These are phyloP conservation scores for Drosophila nikananu DNA, from an alignment of 1,140 invertebrate genomes.

Conservation along the genomic window DNA sequence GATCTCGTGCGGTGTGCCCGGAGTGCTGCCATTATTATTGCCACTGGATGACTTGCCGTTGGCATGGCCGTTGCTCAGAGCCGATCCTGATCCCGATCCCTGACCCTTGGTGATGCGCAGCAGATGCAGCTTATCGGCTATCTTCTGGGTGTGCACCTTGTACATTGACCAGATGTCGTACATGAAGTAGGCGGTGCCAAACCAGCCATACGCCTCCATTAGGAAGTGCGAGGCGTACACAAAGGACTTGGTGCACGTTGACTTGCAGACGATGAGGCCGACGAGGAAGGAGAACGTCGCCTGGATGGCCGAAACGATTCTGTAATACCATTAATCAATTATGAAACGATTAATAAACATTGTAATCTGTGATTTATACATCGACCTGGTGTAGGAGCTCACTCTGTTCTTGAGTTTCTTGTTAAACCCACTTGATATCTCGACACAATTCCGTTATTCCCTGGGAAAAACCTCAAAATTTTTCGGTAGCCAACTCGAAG, in stretches of 20 bases:
- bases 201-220: conserved; percentile 91
- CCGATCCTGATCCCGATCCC: not conserved
- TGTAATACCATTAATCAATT: conserved; percentile 61
- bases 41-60: conserved; percentile 17
- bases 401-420: not conserved
- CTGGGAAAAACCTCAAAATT: conserved; percentile 34
- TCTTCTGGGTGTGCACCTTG: conserved; percentile 86
- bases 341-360: not conserved
- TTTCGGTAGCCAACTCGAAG: conserved; percentile 16
- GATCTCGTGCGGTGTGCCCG: conserved; percentile 69
- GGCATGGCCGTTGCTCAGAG: conserved; percentile 44
- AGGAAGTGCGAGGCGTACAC: conserved; percentile 89
- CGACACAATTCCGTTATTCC: conserved; percentile 14
- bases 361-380: not conserved
- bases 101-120: conserved; percentile 66
- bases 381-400: not conserved
- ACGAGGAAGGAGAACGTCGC: conserved; percentile 88
- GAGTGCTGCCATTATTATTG: conserved; percentile 66
- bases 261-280: conserved; percentile 88
- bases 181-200: conserved; percentile 91
- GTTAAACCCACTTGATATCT: conserved; percentile 18
- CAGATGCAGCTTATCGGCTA: conserved; percentile 81
- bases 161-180: conserved; percentile 92
- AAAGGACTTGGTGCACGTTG: conserved; percentile 88
- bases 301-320: conserved; percentile 89